Conservation (phyloP, 2,888 invertebrate species). For the Callyntrura guangdongensis region DNA sequence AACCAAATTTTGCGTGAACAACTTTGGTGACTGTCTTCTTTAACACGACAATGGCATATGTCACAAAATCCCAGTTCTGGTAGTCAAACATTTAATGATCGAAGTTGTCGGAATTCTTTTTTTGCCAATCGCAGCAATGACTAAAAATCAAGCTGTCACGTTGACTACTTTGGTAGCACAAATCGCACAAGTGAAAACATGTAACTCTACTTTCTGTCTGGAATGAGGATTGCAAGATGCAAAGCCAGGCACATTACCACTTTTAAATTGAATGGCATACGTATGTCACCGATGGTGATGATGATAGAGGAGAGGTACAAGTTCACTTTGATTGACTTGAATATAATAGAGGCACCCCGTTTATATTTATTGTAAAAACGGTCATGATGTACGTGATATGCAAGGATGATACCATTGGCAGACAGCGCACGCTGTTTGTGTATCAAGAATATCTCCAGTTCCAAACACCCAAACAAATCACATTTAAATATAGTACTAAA, state of each 20-base stretch:
- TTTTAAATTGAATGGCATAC: constrained; percentile 32
- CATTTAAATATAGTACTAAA: not conserved
- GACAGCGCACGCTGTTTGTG: not conserved
- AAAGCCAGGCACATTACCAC: constrained; percentile 1
- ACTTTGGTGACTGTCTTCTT: not conserved
- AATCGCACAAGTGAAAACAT: constrained; percentile 4
- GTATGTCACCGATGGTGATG: not conserved
- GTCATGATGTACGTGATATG: no score
- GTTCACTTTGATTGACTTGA: constrained; percentile 59
- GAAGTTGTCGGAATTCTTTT: not conserved
- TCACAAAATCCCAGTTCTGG: not conserved
- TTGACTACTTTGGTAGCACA: constrained; percentile 2
- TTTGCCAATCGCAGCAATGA: not conserved
- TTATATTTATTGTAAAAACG: constrained; percentile 34
- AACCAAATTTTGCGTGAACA: not conserved
- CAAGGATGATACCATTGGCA: no score
- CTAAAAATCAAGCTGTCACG: not conserved
- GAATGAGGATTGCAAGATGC: not conserved
- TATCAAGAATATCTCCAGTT: constrained; percentile 4
- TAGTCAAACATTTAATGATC: not conserved
- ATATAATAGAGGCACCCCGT: not conserved
- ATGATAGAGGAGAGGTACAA: constrained; percentile 54
- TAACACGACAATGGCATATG: not conserved
- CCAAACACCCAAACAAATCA: not conserved
- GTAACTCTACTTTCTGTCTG: not conserved